Evolutionary conservation across 2,113 vertebrate genomes (phyloP), one percentile per base, ranked within the genome.

Genomic region (Peromyscus leucopus): DNA sequence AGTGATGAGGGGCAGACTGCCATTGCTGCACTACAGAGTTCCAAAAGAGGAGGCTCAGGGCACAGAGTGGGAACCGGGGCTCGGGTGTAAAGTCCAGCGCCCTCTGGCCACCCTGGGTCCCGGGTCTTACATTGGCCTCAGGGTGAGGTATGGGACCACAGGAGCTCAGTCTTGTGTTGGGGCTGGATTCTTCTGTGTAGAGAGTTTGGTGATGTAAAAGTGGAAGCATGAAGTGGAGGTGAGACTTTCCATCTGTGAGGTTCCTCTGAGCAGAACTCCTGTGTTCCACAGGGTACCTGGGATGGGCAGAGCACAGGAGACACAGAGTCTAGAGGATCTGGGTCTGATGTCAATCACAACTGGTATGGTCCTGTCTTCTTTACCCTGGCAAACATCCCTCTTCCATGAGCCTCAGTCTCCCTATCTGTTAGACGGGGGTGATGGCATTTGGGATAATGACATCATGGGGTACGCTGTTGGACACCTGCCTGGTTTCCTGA

Each of bases 1-100:
- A 79, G 89, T 22, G 74, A 93, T 71, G 87, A 48, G 55, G 80
- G 28, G 33, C 48, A 46, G 39, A 9, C 17, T 85, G 71, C 28
- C 42, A 33, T 39, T 65, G 22, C 36, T 39, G 74, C 39, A 76
- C 61, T 21, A 55, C 39, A 76, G 89, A 94, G 22, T 69, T 89
- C 86, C 71, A 59, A 74, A 91, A 91, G 89, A 85, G 61, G 31
- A 80, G 86, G 72, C 87, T 85, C 69, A 39, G 61, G 61, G 55
- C 39, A 19, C 0, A 33, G 74, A 76, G 46, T 89, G 59, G 48
- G 46, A 75, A 17, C 71, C 0, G 1, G 2, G 59, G 67, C 61
- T 85, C 59, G 9, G 7, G 1, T 74, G 24, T 79, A 69, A 61
- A 91, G 59, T 51, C 9, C 12, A 57, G 26, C 1, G 39, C n/a